Percentiles rank a stretch among this genome's conserved stretches.
Conservation (phyloP, 1,140 invertebrate species). For the Zelostemma sp. region DNA sequence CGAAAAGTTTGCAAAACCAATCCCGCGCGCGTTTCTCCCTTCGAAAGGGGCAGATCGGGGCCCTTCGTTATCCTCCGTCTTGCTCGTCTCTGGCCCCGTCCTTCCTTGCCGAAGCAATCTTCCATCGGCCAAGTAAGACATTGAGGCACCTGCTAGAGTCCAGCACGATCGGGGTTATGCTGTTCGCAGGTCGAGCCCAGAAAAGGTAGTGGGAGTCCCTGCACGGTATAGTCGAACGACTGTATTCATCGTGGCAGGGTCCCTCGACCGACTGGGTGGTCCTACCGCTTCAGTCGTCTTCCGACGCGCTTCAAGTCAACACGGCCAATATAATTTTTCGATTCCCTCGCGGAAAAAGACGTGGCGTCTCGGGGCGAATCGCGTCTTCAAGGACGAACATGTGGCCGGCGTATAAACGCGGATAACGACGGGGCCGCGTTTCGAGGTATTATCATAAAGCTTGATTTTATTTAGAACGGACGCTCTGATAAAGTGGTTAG, state of each 20-base stretch:
- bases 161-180: conserved; percentile 57
- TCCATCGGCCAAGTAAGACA: conserved; percentile 68
- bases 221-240: conserved; percentile 62
- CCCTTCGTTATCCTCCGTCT: conserved; percentile 28
- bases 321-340: conserved; percentile 58
- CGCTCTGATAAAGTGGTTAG: conserved; percentile 67
- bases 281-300: conserved; percentile 70
- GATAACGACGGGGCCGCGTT: conserved; percentile 55
- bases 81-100: conserved; percentile 31
- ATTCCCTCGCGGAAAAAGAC: conserved; percentile 15
- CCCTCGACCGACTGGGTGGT: conserved; percentile 69
- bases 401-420: conserved; percentile 47
- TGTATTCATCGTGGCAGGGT: conserved; percentile 58
- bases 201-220: conserved; percentile 65
- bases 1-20: too few species aligned
- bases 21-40: conserved; percentile 17
- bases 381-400: not conserved
- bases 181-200: conserved; percentile 46
- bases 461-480: conserved; percentile 64
- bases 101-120: conserved; percentile 60
- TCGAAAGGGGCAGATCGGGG: conserved; percentile 1
- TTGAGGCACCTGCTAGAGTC: conserved; percentile 68
- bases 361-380: too few species aligned
- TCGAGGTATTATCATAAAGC: conserved; percentile 60
- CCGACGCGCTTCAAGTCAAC: conserved; percentile 69